Conservation (phyloP, 2,888 invertebrate species). For the Selenia dentaria region DNA sequence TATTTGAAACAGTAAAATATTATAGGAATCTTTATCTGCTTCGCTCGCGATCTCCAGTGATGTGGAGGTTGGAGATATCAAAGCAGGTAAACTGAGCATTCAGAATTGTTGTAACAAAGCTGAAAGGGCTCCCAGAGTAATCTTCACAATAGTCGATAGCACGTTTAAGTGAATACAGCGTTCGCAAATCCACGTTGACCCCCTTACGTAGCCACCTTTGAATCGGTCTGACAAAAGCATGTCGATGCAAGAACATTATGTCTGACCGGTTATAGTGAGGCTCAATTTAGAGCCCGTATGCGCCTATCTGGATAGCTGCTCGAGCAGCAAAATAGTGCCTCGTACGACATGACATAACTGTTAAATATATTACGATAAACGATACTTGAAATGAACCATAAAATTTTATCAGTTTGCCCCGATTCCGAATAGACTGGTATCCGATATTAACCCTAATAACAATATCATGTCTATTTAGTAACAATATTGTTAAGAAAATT, state of each 20-base stretch:
- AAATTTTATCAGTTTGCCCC: slow-evolving; percentile 50
- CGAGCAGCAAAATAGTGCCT: slow-evolving; percentile 44
- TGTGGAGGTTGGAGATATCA: slow-evolving; percentile 33
- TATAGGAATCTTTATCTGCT: slow-evolving; percentile 21
- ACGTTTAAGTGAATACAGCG: slow-evolving; percentile 55
- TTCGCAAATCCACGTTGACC: slow-evolving; percentile 70
- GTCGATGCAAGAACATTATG: slow-evolving; percentile 75
- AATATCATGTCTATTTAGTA: slow-evolving; percentile 37
- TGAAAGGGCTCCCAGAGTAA: slow-evolving; percentile 55
- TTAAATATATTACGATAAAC: slow-evolving; percentile 51
- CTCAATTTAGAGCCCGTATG: slow-evolving; percentile 76
- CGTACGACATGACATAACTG: slow-evolving; percentile 45
- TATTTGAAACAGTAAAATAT: slow-evolving; percentile 31
- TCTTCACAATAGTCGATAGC: slow-evolving; percentile 46
- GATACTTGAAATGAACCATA: slow-evolving; percentile 49
- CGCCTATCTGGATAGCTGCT: slow-evolving; percentile 54
- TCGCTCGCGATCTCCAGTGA: slow-evolving; percentile 22
- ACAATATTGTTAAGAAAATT: slow-evolving; percentile 28
- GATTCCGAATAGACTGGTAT: slow-evolving; percentile 42
- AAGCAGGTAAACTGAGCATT: slow-evolving; percentile 41
- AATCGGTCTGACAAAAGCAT: slow-evolving; percentile 74
- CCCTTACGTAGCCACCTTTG: slow-evolving; percentile 75
- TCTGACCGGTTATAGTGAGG: slow-evolving; percentile 55
- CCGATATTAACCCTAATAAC: slow-evolving; percentile 41
- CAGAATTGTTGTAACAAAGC: slow-evolving; percentile 51